phyloP scores from a whole-genome alignment of 2,113 vertebrate genomes.

The Oxyura jamaicensis region DNA sequence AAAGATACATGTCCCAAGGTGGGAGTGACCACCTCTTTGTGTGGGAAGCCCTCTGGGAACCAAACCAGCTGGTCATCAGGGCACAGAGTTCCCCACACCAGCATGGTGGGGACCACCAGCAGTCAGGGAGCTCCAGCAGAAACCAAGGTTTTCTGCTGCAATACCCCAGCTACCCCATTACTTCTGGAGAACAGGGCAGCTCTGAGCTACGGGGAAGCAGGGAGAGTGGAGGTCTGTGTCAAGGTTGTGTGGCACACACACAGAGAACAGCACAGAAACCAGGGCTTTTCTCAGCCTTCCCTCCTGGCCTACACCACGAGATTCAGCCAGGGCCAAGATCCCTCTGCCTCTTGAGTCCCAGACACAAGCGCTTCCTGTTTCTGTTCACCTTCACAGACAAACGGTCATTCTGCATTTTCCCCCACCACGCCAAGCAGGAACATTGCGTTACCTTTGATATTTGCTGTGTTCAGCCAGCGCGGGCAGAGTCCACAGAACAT shows the following conservation, averaged over 20 bases:
- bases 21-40: background rate
- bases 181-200: background rate
- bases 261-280: background rate
- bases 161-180: background rate
- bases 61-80: background rate
- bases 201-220: background rate
- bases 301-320: background rate
- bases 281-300: background rate
- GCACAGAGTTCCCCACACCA: rapidly evolving
- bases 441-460: constrained; percentile 50
- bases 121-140: background rate
- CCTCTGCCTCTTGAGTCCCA: background rate
- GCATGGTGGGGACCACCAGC: background rate
- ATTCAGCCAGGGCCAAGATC: background rate
- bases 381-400: constrained; percentile 32
- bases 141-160: background rate
- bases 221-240: background rate
- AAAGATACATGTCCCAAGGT: background rate
- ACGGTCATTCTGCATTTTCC: constrained; percentile 47
- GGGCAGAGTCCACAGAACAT: constrained; percentile 44
- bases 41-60: background rate
- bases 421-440: background rate
- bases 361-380: background rate
- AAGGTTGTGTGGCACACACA: background rate
- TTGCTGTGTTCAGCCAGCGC: constrained; percentile 49